Conservation (phyloP, 2,113 vertebrate species). For the Alligator sinensis region DNA sequence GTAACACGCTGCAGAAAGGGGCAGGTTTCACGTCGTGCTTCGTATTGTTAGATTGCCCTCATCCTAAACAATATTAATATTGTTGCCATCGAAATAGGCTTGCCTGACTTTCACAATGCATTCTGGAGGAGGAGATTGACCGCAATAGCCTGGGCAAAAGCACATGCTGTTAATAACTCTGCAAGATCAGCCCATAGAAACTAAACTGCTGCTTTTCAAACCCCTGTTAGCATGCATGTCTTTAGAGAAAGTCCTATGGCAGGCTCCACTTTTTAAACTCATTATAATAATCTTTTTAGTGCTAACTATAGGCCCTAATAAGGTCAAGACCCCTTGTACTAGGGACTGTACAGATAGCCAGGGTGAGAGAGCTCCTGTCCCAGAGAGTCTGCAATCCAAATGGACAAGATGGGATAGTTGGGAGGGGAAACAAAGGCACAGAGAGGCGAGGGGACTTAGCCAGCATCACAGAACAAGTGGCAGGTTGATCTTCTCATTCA, state of each 20-base stretch:
- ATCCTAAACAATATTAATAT: not conserved
- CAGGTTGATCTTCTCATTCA: not conserved
- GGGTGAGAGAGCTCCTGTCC: not conserved
- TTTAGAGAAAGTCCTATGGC: not conserved
- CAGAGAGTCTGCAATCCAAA: not conserved
- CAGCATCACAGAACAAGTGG: fast-evolving
- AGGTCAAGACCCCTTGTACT: not conserved
- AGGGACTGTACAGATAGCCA: not conserved
- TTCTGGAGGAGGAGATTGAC: not conserved
- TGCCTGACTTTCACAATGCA: not conserved
- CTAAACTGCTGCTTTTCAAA: not conserved
- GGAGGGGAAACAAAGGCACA: not conserved
- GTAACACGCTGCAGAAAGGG: not conserved
- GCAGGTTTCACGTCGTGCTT: not conserved
- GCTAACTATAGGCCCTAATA: not conserved
- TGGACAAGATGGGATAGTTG: not conserved
- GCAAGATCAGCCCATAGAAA: not conserved
- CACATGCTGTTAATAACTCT: not conserved
- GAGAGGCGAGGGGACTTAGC: fast-evolving
- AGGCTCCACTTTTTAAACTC: not conserved
- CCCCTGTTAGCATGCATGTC: not conserved
- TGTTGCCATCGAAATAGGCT: not conserved
- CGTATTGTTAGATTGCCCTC: too few relatives aligned
- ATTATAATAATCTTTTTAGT: not conserved
- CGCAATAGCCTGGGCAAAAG: too few relatives aligned